phyloP scores from a whole-genome alignment of 2,113 vertebrate species.

The Sinocyclocheilus rhinocerous region DNA sequence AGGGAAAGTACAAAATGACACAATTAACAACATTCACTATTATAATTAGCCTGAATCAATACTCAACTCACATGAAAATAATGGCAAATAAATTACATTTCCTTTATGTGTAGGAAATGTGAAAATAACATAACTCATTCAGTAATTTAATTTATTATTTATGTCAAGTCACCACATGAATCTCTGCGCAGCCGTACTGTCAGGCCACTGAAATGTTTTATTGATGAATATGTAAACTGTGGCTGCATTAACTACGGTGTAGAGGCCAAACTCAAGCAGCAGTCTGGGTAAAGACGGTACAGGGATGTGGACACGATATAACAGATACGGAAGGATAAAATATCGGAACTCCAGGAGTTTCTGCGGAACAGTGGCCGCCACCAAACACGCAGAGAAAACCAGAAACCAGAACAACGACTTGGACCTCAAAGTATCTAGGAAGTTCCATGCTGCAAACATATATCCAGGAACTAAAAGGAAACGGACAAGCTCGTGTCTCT shows the following conservation, averaged over 20 bases:
- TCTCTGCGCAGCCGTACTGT: constrained; percentile 84
- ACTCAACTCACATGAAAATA: constrained; percentile 93
- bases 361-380: constrained; percentile 85
- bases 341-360: constrained; percentile 95
- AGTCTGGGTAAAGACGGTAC: constrained; percentile 81
- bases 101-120: background rate
- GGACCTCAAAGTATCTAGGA: constrained; percentile 84
- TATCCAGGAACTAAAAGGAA: constrained; percentile 86
- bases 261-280: constrained; percentile 82
- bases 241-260: constrained; percentile 80
- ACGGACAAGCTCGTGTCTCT: constrained; percentile 81
- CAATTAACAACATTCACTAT: background rate
- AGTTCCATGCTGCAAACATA: constrained; percentile 89
- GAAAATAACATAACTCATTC: constrained; percentile 65
- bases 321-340: constrained; percentile 92
- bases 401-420: constrained; percentile 89
- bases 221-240: constrained; percentile 88
- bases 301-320: constrained; percentile 90
- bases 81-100: constrained; percentile 78
- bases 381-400: constrained; percentile 82
- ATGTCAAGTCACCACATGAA: constrained; percentile 89
- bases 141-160: background rate
- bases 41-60: constrained; percentile 68
- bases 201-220: constrained; percentile 89
- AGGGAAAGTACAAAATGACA: constrained; percentile 81